These are phyloP conservation scores for Sinocyclocheilus grahami DNA, from an alignment of 2,113 vertebrate genomes.

Conservation along the genomic window DNA sequence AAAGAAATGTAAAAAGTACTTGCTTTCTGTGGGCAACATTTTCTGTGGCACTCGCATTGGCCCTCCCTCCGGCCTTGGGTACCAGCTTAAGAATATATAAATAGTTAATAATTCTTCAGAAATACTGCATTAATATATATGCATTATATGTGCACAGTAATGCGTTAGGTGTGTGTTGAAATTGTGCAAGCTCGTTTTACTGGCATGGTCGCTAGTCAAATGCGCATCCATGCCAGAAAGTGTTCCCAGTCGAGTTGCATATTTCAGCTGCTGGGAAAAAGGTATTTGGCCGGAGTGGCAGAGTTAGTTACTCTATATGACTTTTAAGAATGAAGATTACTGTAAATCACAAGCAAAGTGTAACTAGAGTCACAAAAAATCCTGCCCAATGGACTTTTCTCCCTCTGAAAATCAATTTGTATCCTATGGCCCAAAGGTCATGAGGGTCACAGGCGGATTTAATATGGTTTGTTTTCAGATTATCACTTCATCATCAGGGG, in stretches of 20 bases:
- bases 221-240: conserved; percentile 48
- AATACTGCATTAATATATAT: conserved; percentile 47
- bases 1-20: conserved; percentile 63
- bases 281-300: conserved; percentile 43
- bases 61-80: conserved; percentile 74
- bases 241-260: conserved; percentile 41
- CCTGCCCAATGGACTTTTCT: conserved; percentile 67
- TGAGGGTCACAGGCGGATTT: conserved; percentile 67
- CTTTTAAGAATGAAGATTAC: conserved; percentile 61
- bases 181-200: conserved; percentile 47
- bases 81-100: conserved; percentile 76
- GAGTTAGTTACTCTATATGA: conserved; percentile 57
- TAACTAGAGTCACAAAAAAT: conserved; percentile 75
- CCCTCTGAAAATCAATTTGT: conserved; percentile 58
- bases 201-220: conserved; percentile 54
- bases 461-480: conserved; percentile 76
- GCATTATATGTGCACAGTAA: conserved; percentile 67
- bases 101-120: conserved; percentile 59
- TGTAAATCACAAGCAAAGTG: conserved; percentile 65
- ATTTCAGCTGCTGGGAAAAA: conserved; percentile 42
- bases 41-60: conserved; percentile 73
- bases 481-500: conserved; percentile 69
- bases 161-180: conserved; percentile 13
- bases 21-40: conserved; percentile 78
- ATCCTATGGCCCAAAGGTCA: conserved; percentile 61